Conservation (phyloP, 2,888 invertebrate genomes). For the Boloria euphrosyne region DNA sequence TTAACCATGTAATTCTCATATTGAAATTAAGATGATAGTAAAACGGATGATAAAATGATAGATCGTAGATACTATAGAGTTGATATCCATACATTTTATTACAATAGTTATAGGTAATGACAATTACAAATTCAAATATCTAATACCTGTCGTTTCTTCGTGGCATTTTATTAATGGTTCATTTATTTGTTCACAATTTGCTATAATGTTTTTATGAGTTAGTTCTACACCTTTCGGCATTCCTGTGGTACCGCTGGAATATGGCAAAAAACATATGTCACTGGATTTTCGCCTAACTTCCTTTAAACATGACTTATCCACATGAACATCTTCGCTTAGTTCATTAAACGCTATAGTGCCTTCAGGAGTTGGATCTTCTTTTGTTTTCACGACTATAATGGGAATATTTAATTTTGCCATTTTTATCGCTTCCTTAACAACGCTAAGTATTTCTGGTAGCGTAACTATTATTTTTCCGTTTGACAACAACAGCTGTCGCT, state of each 20-base stretch:
- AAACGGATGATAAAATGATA: too few relatives aligned
- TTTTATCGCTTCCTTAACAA: conserved; percentile 74
- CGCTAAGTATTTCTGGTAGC: conserved; percentile 72
- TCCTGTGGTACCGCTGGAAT: conserved; percentile 94
- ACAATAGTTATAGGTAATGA: too few relatives aligned
- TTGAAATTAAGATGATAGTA: too few relatives aligned
- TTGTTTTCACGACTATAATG: conserved; percentile 76
- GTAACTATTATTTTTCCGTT: conserved; percentile 85
- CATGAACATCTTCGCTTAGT: conserved; percentile 79
- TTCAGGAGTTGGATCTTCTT: conserved; percentile 62
- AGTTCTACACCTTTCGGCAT: conserved; percentile 89
- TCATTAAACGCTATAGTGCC: conserved; percentile 84
- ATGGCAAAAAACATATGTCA: conserved; percentile 88
- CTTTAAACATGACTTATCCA: conserved; percentile 79
- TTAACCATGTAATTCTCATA: too few relatives aligned
- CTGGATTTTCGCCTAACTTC: conserved; percentile 69
- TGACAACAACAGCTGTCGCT: conserved; percentile 84
- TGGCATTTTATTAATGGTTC: conserved; percentile 55
- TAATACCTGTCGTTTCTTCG: conserved; percentile 66
- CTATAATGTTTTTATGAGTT: conserved; percentile 82
- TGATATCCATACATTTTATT: too few relatives aligned
- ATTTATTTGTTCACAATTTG: conserved; percentile 74
- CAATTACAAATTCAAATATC: too few relatives aligned
- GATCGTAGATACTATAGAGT: too few relatives aligned
- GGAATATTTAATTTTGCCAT: conserved; percentile 77